Conservation (phyloP, 2,113 vertebrate genomes). For the Syngnathus floridae region DNA sequence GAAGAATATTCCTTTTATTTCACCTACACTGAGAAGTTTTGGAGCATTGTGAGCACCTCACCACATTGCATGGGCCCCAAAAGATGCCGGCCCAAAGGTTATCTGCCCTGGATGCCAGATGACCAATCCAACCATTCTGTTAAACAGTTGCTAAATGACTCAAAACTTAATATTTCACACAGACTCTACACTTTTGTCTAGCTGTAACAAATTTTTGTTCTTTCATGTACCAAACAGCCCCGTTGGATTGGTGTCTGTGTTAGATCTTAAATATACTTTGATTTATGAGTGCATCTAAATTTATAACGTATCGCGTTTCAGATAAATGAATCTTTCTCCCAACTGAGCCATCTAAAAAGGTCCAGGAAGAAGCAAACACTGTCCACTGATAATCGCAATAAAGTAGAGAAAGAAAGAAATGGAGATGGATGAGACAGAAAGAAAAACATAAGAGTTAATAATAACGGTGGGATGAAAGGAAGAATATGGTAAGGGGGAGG, state of each 20-base stretch:
- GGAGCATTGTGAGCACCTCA: no score
- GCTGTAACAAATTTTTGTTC: background rate
- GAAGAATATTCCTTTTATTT: no score
- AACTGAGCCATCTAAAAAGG: background rate
- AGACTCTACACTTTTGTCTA: no score
- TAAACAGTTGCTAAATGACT: no score
- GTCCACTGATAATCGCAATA: background rate
- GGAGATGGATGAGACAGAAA: constrained; percentile 3
- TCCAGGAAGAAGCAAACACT: background rate
- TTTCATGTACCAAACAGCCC: background rate
- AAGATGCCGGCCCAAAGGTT: no score
- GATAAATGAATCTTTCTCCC: background rate
- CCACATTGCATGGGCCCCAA: no score
- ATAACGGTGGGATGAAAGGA: constrained; percentile 9
- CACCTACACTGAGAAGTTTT: no score
- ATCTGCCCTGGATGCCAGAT: no score
- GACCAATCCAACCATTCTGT: no score
- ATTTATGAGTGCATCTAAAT: constrained; percentile 1
- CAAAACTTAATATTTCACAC: no score
- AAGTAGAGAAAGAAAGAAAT: constrained; percentile 1
- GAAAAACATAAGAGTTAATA: constrained; percentile 12
- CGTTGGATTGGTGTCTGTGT: background rate
- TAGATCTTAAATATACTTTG: background rate
- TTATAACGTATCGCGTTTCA: background rate
- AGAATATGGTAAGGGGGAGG: constrained; percentile 7